phyloP scores from a whole-genome alignment of 2,797 vertebrate genomes.

The Anableps anableps region DNA sequence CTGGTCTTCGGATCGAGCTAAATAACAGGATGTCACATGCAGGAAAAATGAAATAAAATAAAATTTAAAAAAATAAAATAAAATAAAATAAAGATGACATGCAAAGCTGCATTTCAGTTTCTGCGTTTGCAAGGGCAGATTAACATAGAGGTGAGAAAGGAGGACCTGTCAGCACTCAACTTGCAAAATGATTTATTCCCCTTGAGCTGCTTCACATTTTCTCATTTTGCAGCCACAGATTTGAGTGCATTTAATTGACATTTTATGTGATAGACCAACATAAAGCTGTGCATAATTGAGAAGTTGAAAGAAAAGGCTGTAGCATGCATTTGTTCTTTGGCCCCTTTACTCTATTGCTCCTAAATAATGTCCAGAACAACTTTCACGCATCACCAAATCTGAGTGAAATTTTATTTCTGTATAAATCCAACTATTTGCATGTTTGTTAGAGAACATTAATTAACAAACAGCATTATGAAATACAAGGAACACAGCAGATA shows the following conservation, averaged over 20 bases:
- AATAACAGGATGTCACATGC: constrained; percentile 55
- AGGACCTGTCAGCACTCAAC: constrained; percentile 35
- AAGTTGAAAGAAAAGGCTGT: background rate
- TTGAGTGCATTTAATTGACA: background rate
- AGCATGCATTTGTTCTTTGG: background rate
- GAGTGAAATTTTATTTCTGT: background rate
- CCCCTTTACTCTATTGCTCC: background rate
- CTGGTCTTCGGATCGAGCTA: constrained; percentile 45
- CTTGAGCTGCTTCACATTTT: background rate
- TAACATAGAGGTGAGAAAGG: constrained; percentile 16
- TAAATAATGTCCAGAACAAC: background rate
- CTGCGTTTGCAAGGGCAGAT: constrained; percentile 51
- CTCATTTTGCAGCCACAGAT: background rate
- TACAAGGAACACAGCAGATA: background rate
- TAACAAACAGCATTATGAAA: background rate
- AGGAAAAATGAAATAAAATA: constrained; percentile 40
- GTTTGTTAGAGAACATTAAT: background rate
- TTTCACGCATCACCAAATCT: background rate
- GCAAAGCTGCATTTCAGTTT: constrained; percentile 61
- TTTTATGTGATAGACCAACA: background rate
- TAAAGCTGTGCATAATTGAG: background rate
- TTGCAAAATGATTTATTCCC: background rate
- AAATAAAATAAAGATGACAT: constrained; percentile 25
- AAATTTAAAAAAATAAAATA: too few relatives aligned
- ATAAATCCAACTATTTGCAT: background rate